Evolutionary conservation across 2,113 vertebrate species (phyloP).

Genomic region (Opisthocomus hoazin): DNA sequence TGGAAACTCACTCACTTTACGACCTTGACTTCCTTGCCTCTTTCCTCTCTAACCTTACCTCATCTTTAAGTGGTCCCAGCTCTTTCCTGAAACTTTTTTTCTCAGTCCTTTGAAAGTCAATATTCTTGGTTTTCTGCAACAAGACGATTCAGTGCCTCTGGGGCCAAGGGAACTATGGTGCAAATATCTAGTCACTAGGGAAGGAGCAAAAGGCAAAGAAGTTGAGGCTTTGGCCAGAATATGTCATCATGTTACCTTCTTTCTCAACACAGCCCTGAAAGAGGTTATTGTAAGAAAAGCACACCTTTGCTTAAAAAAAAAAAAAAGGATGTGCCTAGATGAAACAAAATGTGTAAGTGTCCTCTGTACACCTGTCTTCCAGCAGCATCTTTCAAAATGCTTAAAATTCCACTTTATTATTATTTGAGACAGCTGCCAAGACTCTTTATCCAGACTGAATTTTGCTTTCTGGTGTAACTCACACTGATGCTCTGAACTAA

Average conservation of each 20-base stretch:
- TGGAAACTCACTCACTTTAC: neutral
- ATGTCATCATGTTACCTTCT: neutral
- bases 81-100: neutral
- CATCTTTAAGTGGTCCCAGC: neutral
- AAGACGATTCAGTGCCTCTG: neutral
- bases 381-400: neutral
- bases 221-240: neutral
- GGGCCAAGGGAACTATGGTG: neutral
- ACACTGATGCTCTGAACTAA: neutral
- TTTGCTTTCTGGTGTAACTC: conserved; percentile 9
- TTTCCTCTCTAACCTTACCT: neutral
- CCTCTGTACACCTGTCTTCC: neutral
- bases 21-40: neutral
- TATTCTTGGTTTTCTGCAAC: neutral
- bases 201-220: neutral
- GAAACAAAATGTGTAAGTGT: neutral
- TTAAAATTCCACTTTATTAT: neutral
- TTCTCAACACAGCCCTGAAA: neutral
- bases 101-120: neutral
- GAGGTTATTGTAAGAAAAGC: neutral
- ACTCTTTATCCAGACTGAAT: conserved; percentile 7
- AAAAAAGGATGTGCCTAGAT: neutral
- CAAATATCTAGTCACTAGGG: neutral
- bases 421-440: neutral
- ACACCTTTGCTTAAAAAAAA: neutral